phyloP scores from a whole-genome alignment of 2,113 vertebrate genomes.

The Misgurnus anguillicaudatus region DNA sequence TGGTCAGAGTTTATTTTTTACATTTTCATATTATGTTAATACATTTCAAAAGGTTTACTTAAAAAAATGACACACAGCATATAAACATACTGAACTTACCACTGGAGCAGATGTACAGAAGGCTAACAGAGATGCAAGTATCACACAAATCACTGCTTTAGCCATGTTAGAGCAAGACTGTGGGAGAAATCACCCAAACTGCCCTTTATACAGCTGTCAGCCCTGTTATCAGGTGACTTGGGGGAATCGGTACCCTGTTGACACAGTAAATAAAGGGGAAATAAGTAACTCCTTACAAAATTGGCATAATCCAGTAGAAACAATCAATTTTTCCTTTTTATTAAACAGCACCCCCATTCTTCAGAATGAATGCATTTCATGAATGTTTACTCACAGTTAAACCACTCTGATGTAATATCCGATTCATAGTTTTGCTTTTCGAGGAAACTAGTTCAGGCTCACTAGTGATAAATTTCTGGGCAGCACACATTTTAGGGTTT shows the following conservation, averaged over 20 bases:
- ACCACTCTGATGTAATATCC: not conserved
- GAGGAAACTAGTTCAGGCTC: not conserved
- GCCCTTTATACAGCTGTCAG: not conserved
- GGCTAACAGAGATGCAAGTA: conserved; percentile 38
- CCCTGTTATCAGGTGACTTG: conserved; percentile 12
- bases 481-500: not conserved
- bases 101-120: conserved; percentile 49
- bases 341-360: not conserved
- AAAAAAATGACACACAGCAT: too few relatives aligned
- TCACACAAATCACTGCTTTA: conserved; percentile 29
- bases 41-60: too few relatives aligned
- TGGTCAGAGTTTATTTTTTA: too few relatives aligned
- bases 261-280: conserved; percentile 40
- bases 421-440: not conserved
- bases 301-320: conserved; percentile 2
- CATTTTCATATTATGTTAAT: too few relatives aligned
- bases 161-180: conserved; percentile 41
- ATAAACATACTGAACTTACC: conserved; percentile 47
- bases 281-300: conserved; percentile 38
- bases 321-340: not conserved
- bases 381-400: not conserved
- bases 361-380: conserved; percentile 10
- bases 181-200: not conserved
- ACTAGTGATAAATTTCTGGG: not conserved
- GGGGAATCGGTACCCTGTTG: conserved; percentile 20